These are phyloP conservation scores for Lycophotia porphyrea DNA, from an alignment of 2,888 invertebrate species.

Conservation along the genomic window DNA sequence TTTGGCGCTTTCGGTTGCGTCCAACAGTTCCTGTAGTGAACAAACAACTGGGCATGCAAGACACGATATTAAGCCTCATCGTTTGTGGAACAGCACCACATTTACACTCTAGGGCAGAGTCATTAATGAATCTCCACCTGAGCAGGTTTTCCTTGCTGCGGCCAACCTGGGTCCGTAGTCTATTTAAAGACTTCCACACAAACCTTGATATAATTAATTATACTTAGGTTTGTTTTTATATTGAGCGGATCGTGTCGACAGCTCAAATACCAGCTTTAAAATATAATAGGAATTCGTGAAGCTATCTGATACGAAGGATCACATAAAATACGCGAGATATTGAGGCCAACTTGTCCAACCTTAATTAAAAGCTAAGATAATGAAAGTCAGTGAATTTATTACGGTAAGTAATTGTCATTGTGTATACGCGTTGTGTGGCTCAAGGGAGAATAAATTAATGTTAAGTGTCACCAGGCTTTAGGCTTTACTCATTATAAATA, in stretches of 20 bases:
- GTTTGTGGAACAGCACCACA: too few species aligned
- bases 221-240: not conserved
- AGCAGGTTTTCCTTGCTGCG: too few species aligned
- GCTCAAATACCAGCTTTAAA: not conserved
- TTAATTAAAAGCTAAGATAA: slow-evolving; percentile 48
- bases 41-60: too few species aligned
- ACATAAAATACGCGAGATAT: slow-evolving; percentile 33
- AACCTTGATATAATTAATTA: too few species aligned
- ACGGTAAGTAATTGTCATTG: slow-evolving; percentile 41
- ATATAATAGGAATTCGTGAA: slow-evolving; percentile 1
- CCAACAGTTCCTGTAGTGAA: too few species aligned
- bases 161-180: too few species aligned
- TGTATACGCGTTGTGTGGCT: slow-evolving; percentile 27
- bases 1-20: too few species aligned
- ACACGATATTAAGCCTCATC: too few species aligned
- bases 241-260: not conserved
- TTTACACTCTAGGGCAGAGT: too few species aligned
- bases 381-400: slow-evolving; percentile 47
- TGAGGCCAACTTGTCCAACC: slow-evolving; percentile 16
- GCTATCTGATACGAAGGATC: slow-evolving; percentile 24
- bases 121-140: too few species aligned
- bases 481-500: slow-evolving; percentile 12
- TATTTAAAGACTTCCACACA: too few species aligned
- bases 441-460: slow-evolving; percentile 36
- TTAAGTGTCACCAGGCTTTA: slow-evolving; percentile 18